Evolutionary conservation across 2,113 vertebrate species (phyloP).

Genomic region (Oncorhynchus gorbuscha): DNA sequence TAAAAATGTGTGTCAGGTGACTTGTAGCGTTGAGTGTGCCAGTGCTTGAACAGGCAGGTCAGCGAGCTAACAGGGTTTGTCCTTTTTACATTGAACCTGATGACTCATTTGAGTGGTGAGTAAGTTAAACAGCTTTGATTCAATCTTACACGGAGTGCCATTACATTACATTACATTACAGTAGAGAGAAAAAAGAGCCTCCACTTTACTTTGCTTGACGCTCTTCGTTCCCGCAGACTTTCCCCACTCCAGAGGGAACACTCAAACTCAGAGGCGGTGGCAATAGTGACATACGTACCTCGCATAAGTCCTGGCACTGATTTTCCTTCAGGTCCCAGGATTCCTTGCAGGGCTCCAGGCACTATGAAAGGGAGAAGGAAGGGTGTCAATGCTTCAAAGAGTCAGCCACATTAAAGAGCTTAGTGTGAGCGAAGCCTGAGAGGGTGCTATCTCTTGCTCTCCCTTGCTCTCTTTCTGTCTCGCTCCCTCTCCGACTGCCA

Average conservation of each 20-base stretch:
- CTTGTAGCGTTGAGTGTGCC: conserved; percentile 34
- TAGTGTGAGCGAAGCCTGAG: conserved; percentile 15
- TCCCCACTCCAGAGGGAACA: conserved; percentile 45
- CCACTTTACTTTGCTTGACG: conserved; percentile 52
- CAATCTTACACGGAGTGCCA: conserved; percentile 34
- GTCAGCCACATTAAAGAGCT: conserved; percentile 60
- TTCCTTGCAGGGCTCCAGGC: conserved; percentile 96
- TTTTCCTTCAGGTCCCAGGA: conserved; percentile 88
- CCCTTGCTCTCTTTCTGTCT: not conserved
- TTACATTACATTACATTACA: conserved; percentile 38
- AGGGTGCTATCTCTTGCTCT: conserved; percentile 32
- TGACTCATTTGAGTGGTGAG: conserved; percentile 56
- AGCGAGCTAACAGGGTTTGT: conserved; percentile 59
- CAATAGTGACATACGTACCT: conserved; percentile 81
- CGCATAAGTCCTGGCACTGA: conserved; percentile 92
- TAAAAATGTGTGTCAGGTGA: conserved; percentile 46
- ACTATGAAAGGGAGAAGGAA: conserved; percentile 77
- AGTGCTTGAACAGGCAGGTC: conserved; percentile 32
- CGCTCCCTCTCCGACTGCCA: conserved; percentile 24
- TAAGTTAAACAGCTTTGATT: conserved; percentile 56
- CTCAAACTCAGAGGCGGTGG: conserved; percentile 43
- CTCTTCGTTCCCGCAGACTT: conserved; percentile 44
- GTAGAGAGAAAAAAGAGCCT: conserved; percentile 36
- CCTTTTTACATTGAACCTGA: conserved; percentile 64
- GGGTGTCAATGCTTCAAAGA: conserved; percentile 32